phyloP scores from a whole-genome alignment of 2,113 vertebrate species.

The Penelope pileata region DNA sequence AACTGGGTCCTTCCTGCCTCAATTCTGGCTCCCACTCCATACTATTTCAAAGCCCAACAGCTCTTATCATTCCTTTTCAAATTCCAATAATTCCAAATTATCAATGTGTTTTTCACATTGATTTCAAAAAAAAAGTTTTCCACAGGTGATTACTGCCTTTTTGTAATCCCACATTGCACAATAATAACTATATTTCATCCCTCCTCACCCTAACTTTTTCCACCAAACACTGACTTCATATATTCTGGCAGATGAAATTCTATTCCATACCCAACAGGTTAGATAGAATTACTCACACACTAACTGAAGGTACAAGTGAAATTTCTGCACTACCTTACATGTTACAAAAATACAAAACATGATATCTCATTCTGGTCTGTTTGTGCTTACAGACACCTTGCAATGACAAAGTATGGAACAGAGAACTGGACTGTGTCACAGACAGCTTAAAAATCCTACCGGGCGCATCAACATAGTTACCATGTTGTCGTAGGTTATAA shows the following conservation, averaged over 20 bases:
- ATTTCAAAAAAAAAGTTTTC: not conserved
- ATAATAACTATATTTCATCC: not conserved
- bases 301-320: not conserved
- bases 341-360: accelerated
- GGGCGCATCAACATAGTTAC: no score
- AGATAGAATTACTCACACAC: not conserved
- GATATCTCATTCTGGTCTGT: not conserved
- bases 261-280: not conserved
- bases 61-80: not conserved
- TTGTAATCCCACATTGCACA: not conserved
- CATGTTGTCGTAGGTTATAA: not conserved
- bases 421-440: not conserved
- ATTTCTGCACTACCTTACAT: accelerated
- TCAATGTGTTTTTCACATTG: accelerated
- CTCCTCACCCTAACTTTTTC: not conserved
- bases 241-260: not conserved
- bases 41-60: not conserved
- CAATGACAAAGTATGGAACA: not conserved
- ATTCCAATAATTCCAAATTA: no score
- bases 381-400: not conserved
- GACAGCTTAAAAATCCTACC: not conserved
- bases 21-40: not conserved
- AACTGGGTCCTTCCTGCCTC: not conserved
- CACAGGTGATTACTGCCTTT: accelerated
- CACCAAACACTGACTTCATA: not conserved